Conservation (phyloP, 1,140 invertebrate genomes). For the Leptinotarsa lineolata region DNA sequence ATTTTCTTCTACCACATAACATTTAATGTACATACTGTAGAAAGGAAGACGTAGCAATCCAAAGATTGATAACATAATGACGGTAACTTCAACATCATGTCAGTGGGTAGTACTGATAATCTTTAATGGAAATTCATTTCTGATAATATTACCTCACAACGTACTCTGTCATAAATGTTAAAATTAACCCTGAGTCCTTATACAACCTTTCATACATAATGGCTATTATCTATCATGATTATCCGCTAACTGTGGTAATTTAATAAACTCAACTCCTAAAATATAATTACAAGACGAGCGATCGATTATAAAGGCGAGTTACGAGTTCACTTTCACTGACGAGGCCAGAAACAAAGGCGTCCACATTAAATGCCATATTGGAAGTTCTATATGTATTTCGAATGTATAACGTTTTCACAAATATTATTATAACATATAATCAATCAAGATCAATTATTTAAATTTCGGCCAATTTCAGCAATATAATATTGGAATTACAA, state of each 20-base stretch:
- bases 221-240: constrained; percentile 1
- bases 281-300: background rate
- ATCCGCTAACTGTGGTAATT: constrained; percentile 1
- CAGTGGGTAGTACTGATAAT: background rate
- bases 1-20: too few relatives aligned
- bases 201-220: constrained; percentile 1
- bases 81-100: background rate
- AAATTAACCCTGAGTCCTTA: background rate
- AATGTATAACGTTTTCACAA: too few relatives aligned
- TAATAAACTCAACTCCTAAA: constrained; percentile 3
- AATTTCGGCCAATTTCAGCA: too few relatives aligned
- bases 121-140: constrained; percentile 1
- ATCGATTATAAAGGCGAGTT: background rate
- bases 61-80: constrained; percentile 9
- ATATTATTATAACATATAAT: too few relatives aligned
- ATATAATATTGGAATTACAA: too few relatives aligned
- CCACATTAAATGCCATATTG: too few relatives aligned
- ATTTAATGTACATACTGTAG: background rate
- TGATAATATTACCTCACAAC: background rate
- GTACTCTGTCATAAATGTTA: background rate
- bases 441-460: too few relatives aligned
- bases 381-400: too few relatives aligned
- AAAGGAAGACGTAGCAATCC: background rate
- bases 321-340: background rate
- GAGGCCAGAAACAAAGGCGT: background rate